Evolutionary conservation across 2,113 vertebrate genomes (phyloP).

Genomic region (Stomatorhinus ivindoensis): DNA sequence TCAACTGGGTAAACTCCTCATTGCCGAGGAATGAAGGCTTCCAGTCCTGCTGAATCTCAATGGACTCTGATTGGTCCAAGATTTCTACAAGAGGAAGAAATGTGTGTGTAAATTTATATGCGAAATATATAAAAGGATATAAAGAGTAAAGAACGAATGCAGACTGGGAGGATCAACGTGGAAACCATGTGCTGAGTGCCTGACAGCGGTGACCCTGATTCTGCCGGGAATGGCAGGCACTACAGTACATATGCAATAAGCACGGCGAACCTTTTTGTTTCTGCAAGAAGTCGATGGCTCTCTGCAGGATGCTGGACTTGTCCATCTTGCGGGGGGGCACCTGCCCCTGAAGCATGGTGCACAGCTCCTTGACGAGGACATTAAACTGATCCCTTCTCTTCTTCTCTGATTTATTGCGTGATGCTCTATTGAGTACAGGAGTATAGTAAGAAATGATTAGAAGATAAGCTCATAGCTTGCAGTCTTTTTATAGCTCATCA

Average conservation of each 20-base stretch:
- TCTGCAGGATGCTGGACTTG: constrained; percentile 70
- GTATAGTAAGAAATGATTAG: constrained; percentile 9
- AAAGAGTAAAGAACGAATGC: neutral
- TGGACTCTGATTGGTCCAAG: constrained; percentile 63
- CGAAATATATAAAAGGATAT: neutral
- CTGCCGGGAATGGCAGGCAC: neutral
- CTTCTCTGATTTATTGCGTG: constrained; percentile 73
- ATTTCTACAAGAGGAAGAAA: constrained; percentile 61
- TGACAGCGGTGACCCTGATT: neutral
- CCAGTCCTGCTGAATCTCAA: constrained; percentile 66
- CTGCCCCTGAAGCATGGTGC: constrained; percentile 71
- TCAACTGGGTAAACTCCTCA: constrained; percentile 79
- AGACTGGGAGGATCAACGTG: neutral
- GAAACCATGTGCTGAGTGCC: neutral
- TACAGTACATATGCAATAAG: neutral
- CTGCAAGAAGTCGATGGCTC: constrained; percentile 71
- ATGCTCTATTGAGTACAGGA: constrained; percentile 53
- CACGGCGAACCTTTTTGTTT: constrained; percentile 75
- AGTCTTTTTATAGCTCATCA: neutral
- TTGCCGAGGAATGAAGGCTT: constrained; percentile 78
- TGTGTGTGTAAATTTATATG: neutral
- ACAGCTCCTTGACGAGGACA: constrained; percentile 74
- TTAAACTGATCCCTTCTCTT: constrained; percentile 72
- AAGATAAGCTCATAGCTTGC: neutral
- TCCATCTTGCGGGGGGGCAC: constrained; percentile 75